A percentile compares a stretch with the other conserved stretches of the same genome.
phyloP scores from a whole-genome alignment of 2,888 invertebrate species.

The Lithophane socia region DNA sequence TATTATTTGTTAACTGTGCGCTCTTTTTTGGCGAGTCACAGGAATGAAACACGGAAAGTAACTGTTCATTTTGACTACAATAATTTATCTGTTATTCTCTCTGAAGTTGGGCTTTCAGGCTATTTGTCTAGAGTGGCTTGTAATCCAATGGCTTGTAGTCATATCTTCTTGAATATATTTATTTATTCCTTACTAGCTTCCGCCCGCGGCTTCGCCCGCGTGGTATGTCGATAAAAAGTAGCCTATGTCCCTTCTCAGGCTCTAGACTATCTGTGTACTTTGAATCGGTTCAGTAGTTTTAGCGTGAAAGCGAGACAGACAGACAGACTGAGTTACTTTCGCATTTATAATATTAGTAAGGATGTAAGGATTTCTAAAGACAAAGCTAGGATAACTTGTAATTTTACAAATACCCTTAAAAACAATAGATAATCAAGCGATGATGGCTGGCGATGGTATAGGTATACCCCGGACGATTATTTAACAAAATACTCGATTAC shows the following conservation, averaged over 20 bases:
- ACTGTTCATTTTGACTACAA: constrained; percentile 26
- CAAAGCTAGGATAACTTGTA: neutral
- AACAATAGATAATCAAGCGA: neutral
- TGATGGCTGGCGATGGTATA: neutral
- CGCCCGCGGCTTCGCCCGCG: no score
- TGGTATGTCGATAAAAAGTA: no score
- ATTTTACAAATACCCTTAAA: neutral
- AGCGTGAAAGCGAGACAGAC: no score
- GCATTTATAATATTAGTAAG: no score
- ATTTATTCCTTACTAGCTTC: no score
- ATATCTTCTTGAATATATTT: neutral
- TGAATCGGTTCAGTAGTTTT: no score
- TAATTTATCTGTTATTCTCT: constrained; percentile 15
- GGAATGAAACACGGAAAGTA: constrained; percentile 8
- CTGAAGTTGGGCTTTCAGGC: neutral
- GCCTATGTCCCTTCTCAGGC: no score
- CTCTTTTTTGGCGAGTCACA: constrained; percentile 33
- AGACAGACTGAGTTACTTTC: no score
- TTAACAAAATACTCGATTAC: neutral
- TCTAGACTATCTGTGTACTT: no score
- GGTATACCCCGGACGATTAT: no score
- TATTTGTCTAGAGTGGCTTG: neutral
- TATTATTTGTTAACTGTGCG: constrained; percentile 49
- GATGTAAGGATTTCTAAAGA: neutral
- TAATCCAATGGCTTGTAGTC: neutral